Conservation (phyloP, 2,113 vertebrate species). For the Cichladusa arquata region DNA sequence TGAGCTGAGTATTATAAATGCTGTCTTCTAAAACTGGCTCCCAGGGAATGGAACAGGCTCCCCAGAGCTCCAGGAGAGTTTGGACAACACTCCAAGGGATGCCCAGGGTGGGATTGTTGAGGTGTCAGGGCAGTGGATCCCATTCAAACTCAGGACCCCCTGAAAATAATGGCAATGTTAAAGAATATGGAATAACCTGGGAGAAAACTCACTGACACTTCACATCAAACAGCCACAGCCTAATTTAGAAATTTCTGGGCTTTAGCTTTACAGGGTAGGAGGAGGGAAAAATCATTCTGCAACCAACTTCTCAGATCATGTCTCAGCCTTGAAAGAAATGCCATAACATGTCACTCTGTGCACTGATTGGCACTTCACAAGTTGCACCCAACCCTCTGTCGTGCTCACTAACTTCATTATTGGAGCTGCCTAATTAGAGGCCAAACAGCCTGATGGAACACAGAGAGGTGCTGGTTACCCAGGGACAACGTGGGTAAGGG, state of each 20-base stretch:
- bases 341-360: neutral
- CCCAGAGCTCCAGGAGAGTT: neutral
- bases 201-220: neutral
- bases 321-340: neutral
- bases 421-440: neutral
- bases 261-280: neutral
- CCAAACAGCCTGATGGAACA: neutral
- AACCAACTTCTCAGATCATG: neutral
- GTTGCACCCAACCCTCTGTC: neutral
- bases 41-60: rapidly evolving
- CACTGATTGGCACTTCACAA: neutral
- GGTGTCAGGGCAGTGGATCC: neutral
- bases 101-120: neutral
- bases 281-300: neutral
- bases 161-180: neutral
- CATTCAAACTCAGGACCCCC: neutral
- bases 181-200: neutral
- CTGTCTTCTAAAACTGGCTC: neutral
- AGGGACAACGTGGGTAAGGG: neutral
- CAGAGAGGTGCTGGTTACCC: neutral
- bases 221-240: neutral
- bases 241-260: neutral
- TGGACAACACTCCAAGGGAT: neutral
- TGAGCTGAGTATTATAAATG: neutral
- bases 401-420: neutral